Evolutionary conservation across 2,113 vertebrate genomes (phyloP).

Genomic region (Cacatua alba): DNA sequence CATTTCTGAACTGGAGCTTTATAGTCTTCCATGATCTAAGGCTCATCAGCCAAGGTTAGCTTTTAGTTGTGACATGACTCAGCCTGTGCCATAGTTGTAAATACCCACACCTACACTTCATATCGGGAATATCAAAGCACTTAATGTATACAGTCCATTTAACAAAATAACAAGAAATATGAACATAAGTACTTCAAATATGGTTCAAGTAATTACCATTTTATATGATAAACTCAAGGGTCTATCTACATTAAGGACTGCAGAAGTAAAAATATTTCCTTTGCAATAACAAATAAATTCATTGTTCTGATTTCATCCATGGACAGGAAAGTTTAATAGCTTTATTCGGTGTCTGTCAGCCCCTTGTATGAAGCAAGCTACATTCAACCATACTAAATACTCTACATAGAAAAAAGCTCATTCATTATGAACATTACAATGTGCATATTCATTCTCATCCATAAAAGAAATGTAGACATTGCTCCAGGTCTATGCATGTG

Average conservation of each 20-base stretch:
- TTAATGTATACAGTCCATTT: neutral
- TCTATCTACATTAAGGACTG: neutral
- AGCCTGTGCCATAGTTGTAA: neutral
- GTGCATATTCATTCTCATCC: neutral
- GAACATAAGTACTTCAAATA: neutral
- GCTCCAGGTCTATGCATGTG: neutral
- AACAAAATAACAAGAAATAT: neutral
- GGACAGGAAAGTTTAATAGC: neutral
- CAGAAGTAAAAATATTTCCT: neutral
- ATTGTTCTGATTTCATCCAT: neutral
- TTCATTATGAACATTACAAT: neutral
- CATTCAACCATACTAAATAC: neutral
- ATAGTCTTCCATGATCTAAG: neutral
- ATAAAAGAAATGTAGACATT: slow-evolving; percentile 1
- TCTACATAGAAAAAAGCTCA: neutral
- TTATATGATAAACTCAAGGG: neutral
- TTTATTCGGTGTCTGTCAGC: neutral
- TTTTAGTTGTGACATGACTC: neutral
- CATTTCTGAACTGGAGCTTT: neutral
- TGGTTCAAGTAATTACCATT: neutral
- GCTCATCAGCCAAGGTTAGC: neutral
- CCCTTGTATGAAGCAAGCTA: neutral
- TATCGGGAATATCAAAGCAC: neutral
- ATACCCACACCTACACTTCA: neutral
- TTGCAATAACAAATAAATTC: neutral